Evolutionary conservation across 2,888 invertebrate species (phyloP), one percentile per base, ranked within the genome.

Genomic region (Crematogaster levior): DNA sequence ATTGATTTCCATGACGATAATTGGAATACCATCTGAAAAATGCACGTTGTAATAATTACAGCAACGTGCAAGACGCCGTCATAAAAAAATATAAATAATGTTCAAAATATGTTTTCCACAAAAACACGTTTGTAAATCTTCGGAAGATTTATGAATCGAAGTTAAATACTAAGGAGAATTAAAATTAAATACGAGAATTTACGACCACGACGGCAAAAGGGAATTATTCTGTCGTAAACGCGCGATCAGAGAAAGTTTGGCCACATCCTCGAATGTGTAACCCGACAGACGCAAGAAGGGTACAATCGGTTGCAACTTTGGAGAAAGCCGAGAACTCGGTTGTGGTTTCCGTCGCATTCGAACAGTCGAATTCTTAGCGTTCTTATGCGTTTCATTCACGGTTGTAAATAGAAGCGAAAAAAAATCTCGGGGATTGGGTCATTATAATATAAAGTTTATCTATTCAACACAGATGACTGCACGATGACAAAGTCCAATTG

Each of bases 221-320:
- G 34, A 66, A 34, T 34, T 34, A 21, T 43, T 53, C 51, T 21
- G 30, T 18, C n/a, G 34, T 46, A 46, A 40, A 56, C n/a, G n/a
- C 18, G 18, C 43, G 56, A 56, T 68, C 43, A n/a, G 77, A 58
- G 77, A 77, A 77, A 77, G 77, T 56, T 40, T 15, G 43, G 48
- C 27, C 34, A 58, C 68, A 53, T 77, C 77, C 18, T 68, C 77
- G 34, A 12, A 58, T 10, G 34, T 43, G 34, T 43, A 15, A 56
- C 34, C 9, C 51, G 66, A 15, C 27, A 27, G 21, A 68, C 43
- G 27, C 18, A 56, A 53, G 34, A 43, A 43, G 34, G 34, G 18
- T 34, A 7, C 34, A 48, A 77, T 77, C 68, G 40, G 68, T 56
- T 12, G 68, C n/a, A n/a, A 61, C 18, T 74, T 37, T 24, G 18